Evolutionary conservation across 1,140 invertebrate genomes (phyloP), one percentile per base, ranked within the genome.

Genomic region (Drosophila burlai): DNA sequence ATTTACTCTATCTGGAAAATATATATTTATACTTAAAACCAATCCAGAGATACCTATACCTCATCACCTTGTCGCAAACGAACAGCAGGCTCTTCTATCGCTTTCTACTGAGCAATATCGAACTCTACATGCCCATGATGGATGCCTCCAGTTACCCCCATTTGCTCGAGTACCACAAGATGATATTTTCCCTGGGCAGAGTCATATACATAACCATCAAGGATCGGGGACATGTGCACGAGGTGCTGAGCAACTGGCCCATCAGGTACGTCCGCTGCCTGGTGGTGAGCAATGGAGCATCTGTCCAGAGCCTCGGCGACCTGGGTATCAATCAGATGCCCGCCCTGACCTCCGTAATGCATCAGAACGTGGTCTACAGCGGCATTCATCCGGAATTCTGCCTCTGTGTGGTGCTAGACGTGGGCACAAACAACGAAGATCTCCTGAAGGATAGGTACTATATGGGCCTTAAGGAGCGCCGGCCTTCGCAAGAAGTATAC

Each of bases 191-290:
- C 0, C 3, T 11, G 0, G 11, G 26, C 7, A 34, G 97, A 50
- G 98, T 98, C 13, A 94, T 99, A n/a, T 99, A 98, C 89, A 97
- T 99, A 77, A 98, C 98, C 21, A 99, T 99, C 55, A 96, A 99
- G 92, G 99, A 99, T 92, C 96, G 97, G 82, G 98, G 98, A 9
- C 97, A 99, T 93, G 94, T 99, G 6, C 97, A 97, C 83, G 96
- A 98, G 40, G 95, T 98, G 7, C 87, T 98, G 2, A 95, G 95
- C 49, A 93, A 93, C 89, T 98, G 97, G 97, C 98, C 98, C 0
- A 96, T 98, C 86, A 94, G 95, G 13, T 1, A 16, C 0, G 96
- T 98, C 1, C 94, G 97, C 80, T 98, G 98, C 2, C 96, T 99
- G 79, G 96, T 98, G 11, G 98, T 99, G 1, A 99, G 98, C 1